These are phyloP conservation scores for Cuculus canorus DNA, from an alignment of 2,797 vertebrate genomes.

Conservation along the genomic window DNA sequence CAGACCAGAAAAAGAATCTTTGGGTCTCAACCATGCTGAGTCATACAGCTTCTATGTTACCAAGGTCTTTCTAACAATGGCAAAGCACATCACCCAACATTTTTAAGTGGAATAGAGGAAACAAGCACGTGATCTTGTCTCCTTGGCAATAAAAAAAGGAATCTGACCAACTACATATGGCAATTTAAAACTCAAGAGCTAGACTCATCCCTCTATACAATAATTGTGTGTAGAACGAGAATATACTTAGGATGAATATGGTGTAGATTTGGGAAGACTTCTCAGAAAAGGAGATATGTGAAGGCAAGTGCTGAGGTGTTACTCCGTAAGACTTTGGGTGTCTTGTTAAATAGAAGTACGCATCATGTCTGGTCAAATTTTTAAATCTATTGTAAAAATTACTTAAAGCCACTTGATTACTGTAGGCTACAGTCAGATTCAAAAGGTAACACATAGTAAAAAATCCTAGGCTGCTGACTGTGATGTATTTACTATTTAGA, in stretches of 20 bases:
- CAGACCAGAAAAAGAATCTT: background rate
- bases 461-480: background rate
- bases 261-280: background rate
- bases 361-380: background rate
- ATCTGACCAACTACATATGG: background rate
- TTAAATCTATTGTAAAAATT: background rate
- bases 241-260: background rate
- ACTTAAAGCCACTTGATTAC: background rate
- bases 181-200: background rate
- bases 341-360: background rate
- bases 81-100: background rate
- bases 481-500: background rate
- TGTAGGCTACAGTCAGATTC: background rate
- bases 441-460: background rate
- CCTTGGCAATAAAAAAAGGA: background rate
- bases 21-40: background rate
- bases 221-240: background rate
- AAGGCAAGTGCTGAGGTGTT: background rate
- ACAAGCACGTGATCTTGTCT: background rate
- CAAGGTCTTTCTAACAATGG: background rate
- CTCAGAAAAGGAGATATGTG: background rate
- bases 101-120: background rate
- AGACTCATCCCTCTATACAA: background rate
- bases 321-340: background rate
- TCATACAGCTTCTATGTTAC: background rate